Percentiles rank a stretch among this genome's conserved stretches.
Evolutionary conservation across 2,888 invertebrate species (phyloP).

Genomic region (Gandaritis pyraliata): DNA sequence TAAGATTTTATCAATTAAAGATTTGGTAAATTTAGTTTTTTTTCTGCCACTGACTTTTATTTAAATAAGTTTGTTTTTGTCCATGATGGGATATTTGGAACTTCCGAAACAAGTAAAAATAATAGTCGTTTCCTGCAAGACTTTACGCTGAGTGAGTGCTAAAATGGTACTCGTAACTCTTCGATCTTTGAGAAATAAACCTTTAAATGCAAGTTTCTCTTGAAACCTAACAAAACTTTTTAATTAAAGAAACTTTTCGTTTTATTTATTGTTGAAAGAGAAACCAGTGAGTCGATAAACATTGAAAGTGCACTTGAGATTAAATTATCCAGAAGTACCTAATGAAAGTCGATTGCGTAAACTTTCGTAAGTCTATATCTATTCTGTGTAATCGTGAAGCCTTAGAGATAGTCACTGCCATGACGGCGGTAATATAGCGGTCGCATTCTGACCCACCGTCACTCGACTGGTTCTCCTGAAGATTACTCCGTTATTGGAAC

Average conservation of each 20-base stretch:
- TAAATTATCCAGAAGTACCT: slow-evolving; percentile 35
- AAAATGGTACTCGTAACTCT: neutral
- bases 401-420: neutral
- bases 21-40: too few species aligned
- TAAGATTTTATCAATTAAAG: too few species aligned
- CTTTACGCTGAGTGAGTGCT: neutral
- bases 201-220: slow-evolving; percentile 25
- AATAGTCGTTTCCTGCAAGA: neutral
- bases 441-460: too few species aligned
- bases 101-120: neutral
- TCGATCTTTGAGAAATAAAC: neutral
- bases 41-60: too few species aligned
- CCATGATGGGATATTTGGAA: too few species aligned
- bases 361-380: slow-evolving; percentile 7
- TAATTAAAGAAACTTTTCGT: slow-evolving; percentile 30
- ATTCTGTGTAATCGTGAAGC: too few species aligned
- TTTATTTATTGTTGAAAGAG: slow-evolving; percentile 34
- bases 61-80: too few species aligned
- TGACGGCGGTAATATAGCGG: neutral
- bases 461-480: too few species aligned
- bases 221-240: slow-evolving; percentile 22
- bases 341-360: slow-evolving; percentile 39
- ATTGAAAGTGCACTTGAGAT: slow-evolving; percentile 36
- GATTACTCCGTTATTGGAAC: too few species aligned
- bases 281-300: slow-evolving; percentile 35